A percentile compares a stretch with the other conserved stretches of the same genome.
These are phyloP conservation scores for Pyrocephalus nanus DNA, from an alignment of 2,797 vertebrate genomes.

Conservation along the genomic window DNA sequence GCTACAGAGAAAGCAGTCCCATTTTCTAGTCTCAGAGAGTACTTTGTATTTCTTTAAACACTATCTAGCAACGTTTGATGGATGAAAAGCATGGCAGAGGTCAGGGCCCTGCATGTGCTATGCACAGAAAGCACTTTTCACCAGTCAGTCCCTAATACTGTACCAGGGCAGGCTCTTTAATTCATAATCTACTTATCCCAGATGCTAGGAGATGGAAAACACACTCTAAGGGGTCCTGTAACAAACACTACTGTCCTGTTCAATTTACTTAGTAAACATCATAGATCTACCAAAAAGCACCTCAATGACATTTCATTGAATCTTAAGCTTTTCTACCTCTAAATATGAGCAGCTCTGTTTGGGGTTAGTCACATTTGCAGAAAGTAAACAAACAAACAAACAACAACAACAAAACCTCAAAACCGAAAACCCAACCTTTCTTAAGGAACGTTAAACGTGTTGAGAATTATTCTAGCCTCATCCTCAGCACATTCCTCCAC, in stretches of 20 bases:
- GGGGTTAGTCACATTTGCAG: not conserved
- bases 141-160: not conserved
- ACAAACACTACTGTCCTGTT: not conserved
- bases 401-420: not conserved
- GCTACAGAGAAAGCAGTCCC: not conserved
- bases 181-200: not conserved
- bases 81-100: not conserved
- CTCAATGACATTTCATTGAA: not conserved
- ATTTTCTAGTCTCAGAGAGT: not conserved
- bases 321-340: not conserved
- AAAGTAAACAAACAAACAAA: not conserved
- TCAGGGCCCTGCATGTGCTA: not conserved
- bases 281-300: not conserved
- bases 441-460: not conserved
- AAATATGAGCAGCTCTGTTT: not conserved
- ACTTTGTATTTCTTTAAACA: not conserved
- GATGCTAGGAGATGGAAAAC: not conserved
- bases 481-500: not conserved
- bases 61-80: fast-evolving
- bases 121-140: not conserved
- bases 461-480: not conserved
- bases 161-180: not conserved
- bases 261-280: not conserved
- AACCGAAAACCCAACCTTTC: not conserved
- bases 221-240: not conserved